phyloP scores from a whole-genome alignment of 2,113 vertebrate genomes.

The Leucopsar rothschildi region DNA sequence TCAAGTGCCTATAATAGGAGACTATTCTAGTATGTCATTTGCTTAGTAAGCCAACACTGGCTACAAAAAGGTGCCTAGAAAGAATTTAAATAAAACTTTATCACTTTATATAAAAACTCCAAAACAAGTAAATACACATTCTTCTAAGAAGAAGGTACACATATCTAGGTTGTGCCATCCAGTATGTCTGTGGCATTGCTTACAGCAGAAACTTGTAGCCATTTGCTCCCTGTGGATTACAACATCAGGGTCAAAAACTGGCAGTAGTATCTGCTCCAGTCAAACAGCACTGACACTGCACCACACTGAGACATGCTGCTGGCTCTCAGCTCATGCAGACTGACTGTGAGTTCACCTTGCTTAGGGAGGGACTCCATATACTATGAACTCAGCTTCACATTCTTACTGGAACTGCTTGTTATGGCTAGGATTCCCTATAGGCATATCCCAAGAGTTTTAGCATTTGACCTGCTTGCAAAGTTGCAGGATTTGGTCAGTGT shows the following conservation, averaged over 20 bases:
- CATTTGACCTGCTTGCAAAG: background rate
- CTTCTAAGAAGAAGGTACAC: background rate
- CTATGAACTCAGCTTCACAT: background rate
- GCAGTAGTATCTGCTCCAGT: background rate
- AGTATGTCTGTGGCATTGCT: background rate
- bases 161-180: background rate
- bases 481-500: background rate
- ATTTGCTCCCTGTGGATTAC: background rate
- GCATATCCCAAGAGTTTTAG: background rate
- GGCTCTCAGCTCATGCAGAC: background rate
- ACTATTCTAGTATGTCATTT: background rate
- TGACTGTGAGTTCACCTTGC: background rate
- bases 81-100: background rate
- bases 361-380: background rate
- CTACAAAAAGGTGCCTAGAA: background rate
- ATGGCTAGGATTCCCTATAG: background rate
- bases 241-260: rapidly evolving
- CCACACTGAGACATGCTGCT: background rate
- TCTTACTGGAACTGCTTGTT: background rate
- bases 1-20: background rate
- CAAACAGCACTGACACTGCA: background rate
- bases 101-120: background rate
- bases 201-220: background rate
- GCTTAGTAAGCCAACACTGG: background rate
- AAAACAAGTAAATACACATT: background rate